Evolutionary conservation across 2,797 vertebrate species (phyloP), one percentile per base, ranked within the genome.

Genomic region (Hoplostethus mediterraneus): DNA sequence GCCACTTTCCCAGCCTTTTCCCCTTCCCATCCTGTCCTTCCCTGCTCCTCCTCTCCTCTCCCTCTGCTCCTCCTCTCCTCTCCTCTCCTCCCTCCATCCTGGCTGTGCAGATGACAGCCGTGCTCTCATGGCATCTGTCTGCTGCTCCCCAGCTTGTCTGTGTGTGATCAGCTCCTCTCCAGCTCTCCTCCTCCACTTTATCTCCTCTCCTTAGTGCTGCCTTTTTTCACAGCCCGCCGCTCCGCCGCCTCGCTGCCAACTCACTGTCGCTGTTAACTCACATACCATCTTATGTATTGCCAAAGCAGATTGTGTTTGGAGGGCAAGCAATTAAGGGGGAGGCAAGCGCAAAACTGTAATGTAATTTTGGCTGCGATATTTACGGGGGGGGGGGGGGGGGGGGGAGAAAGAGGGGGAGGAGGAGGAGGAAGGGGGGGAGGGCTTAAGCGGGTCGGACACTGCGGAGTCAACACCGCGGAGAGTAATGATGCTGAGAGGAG

Each of bases 301-400:
- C 94, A 95, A 94, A 95, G 94, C 95, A 95, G 95, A 95, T 95
- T 95, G 94, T 94, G 94, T 95, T 95, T 94, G 93, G 94, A 95
- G 94, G 95, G 95, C 94, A 95, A 94, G 95, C 94, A 95, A 95
- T 95, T 95, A 95, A 95, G 94, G 93, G 91, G 92, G 91, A 93
- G 93, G 90, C 90, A 91, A 92, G 89, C 93, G 86, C 87, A 95
- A 94, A 95, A 93, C 91, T 93, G 92, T 94, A 94, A 95, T 95
- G 92, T 93, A 94, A 95, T 95, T 95, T 95, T 95, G 94, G 94
- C 94, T 93, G 90, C 91, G 82, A 94, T 94, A 94, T 95, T 95
- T 94, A 94, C 87, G 58, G 82, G 80, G 82, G 69, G 72, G 74
- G 65, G 55, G 54, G 40, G 86, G 58, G 82, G 80, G 82, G 69